These are phyloP conservation scores for Melanargia galathea DNA, from an alignment of 2,888 invertebrate genomes.

Conservation along the genomic window DNA sequence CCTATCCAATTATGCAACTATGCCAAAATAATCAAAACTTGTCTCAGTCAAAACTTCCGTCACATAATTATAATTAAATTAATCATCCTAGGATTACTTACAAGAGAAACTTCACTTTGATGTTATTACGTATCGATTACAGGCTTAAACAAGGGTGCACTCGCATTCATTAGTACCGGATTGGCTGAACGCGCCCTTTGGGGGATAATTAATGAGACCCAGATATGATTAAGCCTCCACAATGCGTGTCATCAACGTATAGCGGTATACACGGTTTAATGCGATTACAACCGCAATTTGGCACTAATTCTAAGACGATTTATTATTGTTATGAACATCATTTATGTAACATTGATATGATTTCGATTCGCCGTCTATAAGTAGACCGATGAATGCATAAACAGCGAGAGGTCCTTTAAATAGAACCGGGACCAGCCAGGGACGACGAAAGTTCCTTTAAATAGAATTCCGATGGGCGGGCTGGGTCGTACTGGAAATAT, in stretches of 20 bases:
- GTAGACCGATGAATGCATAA: too few species aligned
- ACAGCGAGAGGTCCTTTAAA: too few species aligned
- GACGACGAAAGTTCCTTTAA: too few species aligned
- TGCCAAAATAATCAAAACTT: not conserved
- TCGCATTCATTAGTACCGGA: conserved; percentile 58
- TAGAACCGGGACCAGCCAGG: too few species aligned
- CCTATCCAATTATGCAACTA: too few species aligned
- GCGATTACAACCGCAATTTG: conserved; percentile 62
- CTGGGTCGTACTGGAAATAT: too few species aligned
- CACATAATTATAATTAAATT: too few species aligned
- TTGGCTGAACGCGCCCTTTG: conserved; percentile 52
- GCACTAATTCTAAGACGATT: conserved; percentile 38
- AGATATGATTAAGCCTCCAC: conserved; percentile 74
- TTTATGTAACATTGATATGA: conserved; percentile 24
- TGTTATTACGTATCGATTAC: conserved; percentile 27
- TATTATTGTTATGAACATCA: conserved; percentile 36
- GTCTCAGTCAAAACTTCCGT: not conserved
- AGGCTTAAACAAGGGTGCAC: conserved; percentile 30
- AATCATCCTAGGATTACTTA: not conserved
- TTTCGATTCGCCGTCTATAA: too few species aligned
- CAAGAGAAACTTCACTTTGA: conserved; percentile 12
- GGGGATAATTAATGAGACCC: conserved; percentile 73
- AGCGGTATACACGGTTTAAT: conserved; percentile 47
- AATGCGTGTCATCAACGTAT: conserved; percentile 70
- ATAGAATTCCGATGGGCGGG: too few species aligned